Conservation (phyloP, 2,888 invertebrate genomes). For the Meiosimyza decipiens region DNA sequence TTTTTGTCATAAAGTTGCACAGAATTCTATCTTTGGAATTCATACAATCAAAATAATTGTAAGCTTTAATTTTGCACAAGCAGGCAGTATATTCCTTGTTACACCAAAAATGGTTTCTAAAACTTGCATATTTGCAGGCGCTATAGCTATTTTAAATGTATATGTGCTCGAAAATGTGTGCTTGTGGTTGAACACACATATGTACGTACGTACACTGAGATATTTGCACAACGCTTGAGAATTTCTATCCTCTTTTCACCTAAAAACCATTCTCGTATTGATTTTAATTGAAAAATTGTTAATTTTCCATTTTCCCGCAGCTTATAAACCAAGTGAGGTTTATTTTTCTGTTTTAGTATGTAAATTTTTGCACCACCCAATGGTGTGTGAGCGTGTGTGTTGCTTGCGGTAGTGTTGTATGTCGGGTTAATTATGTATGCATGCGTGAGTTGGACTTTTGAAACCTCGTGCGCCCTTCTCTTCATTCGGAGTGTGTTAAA, state of each 20-base stretch:
- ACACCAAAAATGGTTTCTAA: slow-evolving; percentile 13
- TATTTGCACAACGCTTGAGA: slow-evolving; percentile 7
- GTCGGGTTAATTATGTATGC: slow-evolving; percentile 31
- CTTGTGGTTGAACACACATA: background rate
- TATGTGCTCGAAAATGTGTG: background rate
- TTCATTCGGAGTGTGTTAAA: background rate
- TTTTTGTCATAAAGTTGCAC: too few species aligned
- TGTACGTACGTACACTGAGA: slow-evolving; percentile 10
- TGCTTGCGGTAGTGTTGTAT: slow-evolving; percentile 29
- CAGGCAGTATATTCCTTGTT: slow-evolving; percentile 10
- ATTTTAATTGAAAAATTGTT: slow-evolving; percentile 68
- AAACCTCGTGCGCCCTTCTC: background rate
- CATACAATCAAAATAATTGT: background rate
- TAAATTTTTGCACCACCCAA: slow-evolving; percentile 5
- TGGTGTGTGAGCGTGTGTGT: slow-evolving; percentile 13
- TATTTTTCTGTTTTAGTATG: slow-evolving; percentile 21
- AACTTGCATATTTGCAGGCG: slow-evolving; percentile 17
- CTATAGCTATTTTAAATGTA: slow-evolving; percentile 29
- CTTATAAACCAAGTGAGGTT: slow-evolving; percentile 41
- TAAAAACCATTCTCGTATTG: slow-evolving; percentile 53
- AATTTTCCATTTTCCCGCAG: slow-evolving; percentile 58
- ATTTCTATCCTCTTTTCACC: background rate
- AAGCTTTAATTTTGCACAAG: background rate
- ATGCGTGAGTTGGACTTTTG: slow-evolving; percentile 8
- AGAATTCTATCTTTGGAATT: too few species aligned